phyloP scores from a whole-genome alignment of 2,888 invertebrate genomes.

The Criorhina ranunculi region DNA sequence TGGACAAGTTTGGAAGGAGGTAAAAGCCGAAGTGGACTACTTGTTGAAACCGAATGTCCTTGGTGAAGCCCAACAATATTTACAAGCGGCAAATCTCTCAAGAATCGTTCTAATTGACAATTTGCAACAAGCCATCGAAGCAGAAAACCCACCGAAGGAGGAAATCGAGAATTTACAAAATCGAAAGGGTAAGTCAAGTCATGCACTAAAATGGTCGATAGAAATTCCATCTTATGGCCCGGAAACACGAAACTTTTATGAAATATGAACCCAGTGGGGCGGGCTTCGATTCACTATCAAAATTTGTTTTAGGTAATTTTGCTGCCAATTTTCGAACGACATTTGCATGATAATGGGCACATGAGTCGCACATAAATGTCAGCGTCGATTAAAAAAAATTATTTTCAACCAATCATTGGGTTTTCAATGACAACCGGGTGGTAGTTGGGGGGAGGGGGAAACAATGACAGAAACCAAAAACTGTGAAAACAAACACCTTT shows the following conservation, averaged over 20 bases:
- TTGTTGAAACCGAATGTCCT: slow-evolving; percentile 89
- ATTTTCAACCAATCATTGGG: slow-evolving; percentile 54
- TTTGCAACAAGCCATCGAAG: slow-evolving; percentile 91
- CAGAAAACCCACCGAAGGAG: slow-evolving; percentile 90
- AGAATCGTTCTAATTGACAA: slow-evolving; percentile 91
- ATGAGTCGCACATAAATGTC: slow-evolving; percentile 31
- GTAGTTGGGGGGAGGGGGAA: neutral
- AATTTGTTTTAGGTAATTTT: slow-evolving; percentile 60
- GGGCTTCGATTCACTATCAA: slow-evolving; percentile 7
- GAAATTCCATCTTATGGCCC: slow-evolving; percentile 9
- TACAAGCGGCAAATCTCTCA: slow-evolving; percentile 87
- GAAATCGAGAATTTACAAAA: slow-evolving; percentile 89
- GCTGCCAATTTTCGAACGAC: slow-evolving; percentile 64
- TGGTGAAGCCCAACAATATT: slow-evolving; percentile 87
- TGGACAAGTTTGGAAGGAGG: slow-evolving; percentile 84
- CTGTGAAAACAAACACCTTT: slow-evolving; percentile 71
- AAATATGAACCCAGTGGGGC: slow-evolving; percentile 30
- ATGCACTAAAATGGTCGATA: neutral
- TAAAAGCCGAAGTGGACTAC: slow-evolving; percentile 87
- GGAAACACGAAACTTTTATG: slow-evolving; percentile 50
- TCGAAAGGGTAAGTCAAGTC: slow-evolving; percentile 87
- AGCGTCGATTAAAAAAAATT: slow-evolving; percentile 55
- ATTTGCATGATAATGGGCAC: slow-evolving; percentile 63
- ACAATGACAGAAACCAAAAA: slow-evolving; percentile 43
- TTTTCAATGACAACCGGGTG: slow-evolving; percentile 40